phyloP scores from a whole-genome alignment of 2,113 vertebrate genomes.

The Poecile atricapillus region DNA sequence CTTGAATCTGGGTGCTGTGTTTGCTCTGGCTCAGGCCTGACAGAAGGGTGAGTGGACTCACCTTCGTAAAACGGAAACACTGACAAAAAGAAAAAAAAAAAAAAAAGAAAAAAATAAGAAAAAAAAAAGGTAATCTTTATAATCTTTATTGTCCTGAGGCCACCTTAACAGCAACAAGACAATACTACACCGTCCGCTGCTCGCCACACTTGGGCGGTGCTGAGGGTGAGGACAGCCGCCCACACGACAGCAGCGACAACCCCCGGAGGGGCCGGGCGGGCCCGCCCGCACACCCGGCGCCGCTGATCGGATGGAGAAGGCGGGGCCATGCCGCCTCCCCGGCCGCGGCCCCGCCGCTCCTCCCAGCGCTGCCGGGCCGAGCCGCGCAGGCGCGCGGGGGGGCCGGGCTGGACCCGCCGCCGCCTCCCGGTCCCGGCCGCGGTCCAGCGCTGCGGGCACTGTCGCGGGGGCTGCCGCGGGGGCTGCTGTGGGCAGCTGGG shows the following conservation, averaged over 20 bases:
- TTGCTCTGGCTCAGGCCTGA: no score
- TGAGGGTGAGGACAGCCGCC: no score
- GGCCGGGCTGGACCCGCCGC: no score
- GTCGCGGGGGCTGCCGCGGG: no score
- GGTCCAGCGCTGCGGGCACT: fast-evolving
- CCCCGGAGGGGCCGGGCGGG: not conserved
- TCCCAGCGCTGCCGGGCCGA: not conserved
- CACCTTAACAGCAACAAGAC: not conserved
- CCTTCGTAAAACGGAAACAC: not conserved
- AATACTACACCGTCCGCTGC: fast-evolving
- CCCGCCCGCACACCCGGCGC: fast-evolving
- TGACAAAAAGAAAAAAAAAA: no score
- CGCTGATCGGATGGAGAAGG: not conserved
- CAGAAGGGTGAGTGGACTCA: not conserved
- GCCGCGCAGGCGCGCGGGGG: not conserved
- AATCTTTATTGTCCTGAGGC: not conserved
- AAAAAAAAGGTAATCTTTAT: no score
- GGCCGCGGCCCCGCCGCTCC: not conserved
- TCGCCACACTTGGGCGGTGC: fast-evolving
- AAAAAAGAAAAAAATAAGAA: no score
- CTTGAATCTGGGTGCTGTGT: fast-evolving
- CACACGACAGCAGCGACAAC: no score
- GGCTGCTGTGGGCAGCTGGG: not conserved
- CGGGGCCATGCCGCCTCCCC: not conserved
- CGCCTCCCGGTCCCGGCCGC: not conserved